Conservation (phyloP, 2,888 invertebrate species). For the Helicoverpa assulta region DNA sequence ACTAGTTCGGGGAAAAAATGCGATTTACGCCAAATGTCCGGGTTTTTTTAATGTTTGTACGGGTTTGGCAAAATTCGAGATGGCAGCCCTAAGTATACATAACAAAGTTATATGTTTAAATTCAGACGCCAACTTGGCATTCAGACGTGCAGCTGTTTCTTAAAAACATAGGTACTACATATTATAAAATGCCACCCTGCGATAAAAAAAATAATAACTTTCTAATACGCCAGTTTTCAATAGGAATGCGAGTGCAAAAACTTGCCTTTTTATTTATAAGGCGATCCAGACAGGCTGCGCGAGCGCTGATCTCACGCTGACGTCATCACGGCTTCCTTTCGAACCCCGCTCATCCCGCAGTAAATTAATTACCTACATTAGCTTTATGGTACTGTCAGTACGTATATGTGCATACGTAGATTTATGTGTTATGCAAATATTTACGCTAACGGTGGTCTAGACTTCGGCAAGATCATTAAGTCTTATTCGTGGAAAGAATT, state of each 20-base stretch:
- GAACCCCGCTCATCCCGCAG: conserved; percentile 51
- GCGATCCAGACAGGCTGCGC: conserved; percentile 64
- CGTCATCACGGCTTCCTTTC: conserved; percentile 80
- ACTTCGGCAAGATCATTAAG: neutral
- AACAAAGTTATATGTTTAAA: neutral
- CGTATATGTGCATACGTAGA: neutral
- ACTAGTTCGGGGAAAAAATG: no score
- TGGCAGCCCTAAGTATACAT: no score
- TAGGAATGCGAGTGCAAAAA: conserved; percentile 48
- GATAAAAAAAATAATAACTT: conserved; percentile 7
- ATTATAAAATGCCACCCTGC: conserved; percentile 27
- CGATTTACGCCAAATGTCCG: no score
- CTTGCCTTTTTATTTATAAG: conserved; percentile 42
- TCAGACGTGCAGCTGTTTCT: conserved; percentile 37
- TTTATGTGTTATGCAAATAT: neutral
- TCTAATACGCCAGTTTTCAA: conserved; percentile 19
- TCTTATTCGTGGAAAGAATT: conserved; percentile 3
- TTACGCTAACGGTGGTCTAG: neutral
- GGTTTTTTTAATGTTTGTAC: no score
- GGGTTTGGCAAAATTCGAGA: no score
- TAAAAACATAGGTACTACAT: conserved; percentile 12
- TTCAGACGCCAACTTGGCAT: conserved; percentile 18
- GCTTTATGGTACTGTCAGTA: neutral
- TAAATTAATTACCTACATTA: conserved; percentile 25
- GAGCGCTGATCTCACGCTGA: conserved; percentile 77